Conservation (phyloP, 2,113 vertebrate genomes). For the Amblyopsis rosae region DNA sequence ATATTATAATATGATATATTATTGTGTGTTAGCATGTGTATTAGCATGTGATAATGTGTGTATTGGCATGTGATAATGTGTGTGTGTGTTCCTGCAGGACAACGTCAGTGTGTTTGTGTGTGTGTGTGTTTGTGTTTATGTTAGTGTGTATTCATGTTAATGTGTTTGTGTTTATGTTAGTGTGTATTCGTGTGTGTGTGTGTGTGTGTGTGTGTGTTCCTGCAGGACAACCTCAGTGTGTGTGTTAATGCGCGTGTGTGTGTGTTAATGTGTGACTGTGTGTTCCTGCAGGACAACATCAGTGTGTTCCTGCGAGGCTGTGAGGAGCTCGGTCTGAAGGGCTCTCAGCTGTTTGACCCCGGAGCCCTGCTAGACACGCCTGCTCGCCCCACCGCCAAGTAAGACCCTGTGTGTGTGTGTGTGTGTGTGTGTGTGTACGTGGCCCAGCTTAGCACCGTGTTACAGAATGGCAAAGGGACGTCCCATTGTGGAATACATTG, state of each 20-base stretch:
- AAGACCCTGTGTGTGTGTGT: constrained; percentile 63
- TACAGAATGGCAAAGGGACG: no score
- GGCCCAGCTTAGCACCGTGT: no score
- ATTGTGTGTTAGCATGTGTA: no score
- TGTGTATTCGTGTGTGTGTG: constrained; percentile 3
- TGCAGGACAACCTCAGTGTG: neutral
- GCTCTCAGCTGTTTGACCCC: constrained; percentile 95
- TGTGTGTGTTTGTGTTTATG: neutral
- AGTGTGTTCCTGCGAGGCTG: constrained; percentile 93
- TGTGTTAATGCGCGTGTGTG: constrained; percentile 22
- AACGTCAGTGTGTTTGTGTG: constrained; percentile 83
- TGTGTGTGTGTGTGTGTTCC: neutral
- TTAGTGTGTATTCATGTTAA: neutral
- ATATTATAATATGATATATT: no score
- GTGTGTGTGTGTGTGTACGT: neutral
- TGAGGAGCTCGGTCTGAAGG: constrained; percentile 94
- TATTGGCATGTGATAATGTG: neutral
- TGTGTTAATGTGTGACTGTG: constrained; percentile 10
- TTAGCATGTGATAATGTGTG: no score
- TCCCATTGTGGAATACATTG: no score
- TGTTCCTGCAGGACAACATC: constrained; percentile 88
- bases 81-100: constrained; percentile 80
- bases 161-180: neutral
- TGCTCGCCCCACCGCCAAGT: constrained; percentile 84
- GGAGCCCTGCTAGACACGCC: constrained; percentile 92